phyloP scores from a whole-genome alignment of 2,888 invertebrate genomes.

The Hirtodrosophila alboralis region DNA sequence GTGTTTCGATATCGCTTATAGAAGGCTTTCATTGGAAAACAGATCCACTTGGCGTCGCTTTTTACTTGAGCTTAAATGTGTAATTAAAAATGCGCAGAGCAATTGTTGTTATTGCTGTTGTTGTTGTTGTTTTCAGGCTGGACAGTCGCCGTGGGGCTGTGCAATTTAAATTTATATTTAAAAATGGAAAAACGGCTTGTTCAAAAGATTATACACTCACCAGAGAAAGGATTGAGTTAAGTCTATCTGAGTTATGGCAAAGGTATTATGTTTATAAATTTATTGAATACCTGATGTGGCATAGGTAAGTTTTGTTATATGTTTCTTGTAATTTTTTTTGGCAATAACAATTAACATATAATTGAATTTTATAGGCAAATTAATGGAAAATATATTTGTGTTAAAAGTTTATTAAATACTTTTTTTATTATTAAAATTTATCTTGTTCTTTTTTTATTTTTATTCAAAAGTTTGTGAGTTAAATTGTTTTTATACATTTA shows the following conservation, averaged over 20 bases:
- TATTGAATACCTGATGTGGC: no score
- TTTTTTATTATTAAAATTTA: no score
- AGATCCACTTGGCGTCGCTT: slow-evolving; percentile 35
- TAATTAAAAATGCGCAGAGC: slow-evolving; percentile 66
- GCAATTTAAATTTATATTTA: slow-evolving; percentile 57
- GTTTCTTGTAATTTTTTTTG: no score
- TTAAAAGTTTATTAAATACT: no score
- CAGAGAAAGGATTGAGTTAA: neutral
- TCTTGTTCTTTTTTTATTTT: no score
- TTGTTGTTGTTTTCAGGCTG: slow-evolving; percentile 9
- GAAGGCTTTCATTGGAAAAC: slow-evolving; percentile 16
- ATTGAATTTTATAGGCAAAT: no score
- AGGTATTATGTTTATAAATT: neutral
- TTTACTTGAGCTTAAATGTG: slow-evolving; percentile 58
- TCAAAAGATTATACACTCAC: slow-evolving; percentile 8
- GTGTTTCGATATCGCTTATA: slow-evolving; percentile 18
- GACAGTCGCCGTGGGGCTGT: slow-evolving; percentile 16
- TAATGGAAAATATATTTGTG: no score
- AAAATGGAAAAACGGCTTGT: neutral
- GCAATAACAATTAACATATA: no score
- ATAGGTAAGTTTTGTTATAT: no score
- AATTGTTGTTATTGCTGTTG: slow-evolving; percentile 3
- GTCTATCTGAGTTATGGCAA: neutral
- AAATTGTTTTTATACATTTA: no score
- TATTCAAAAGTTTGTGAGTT: no score